Base-by-base conservation (phyloP, 2,113 vertebrate species). In the Orcinus orca region DNA sequence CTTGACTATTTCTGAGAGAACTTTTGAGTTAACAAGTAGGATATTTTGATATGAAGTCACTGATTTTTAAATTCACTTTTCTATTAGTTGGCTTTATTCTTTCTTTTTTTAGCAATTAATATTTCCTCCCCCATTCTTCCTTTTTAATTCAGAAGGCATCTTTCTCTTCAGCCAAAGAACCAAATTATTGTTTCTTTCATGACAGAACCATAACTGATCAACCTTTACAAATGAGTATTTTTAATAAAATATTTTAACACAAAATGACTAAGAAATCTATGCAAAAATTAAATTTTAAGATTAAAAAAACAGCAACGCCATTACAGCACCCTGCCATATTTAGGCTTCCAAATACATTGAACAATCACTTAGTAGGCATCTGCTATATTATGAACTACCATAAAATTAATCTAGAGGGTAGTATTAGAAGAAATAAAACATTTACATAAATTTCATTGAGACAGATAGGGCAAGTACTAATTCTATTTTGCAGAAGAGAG, bases 151-250 rank as follows among this genome's bases (percentile, higher is more conserved):
- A 80, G 38, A 96, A 71, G 53, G 17, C 41, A 96, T 62, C 47
- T 82, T 95, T 94, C 77, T 94, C 62, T 88, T 88, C 93, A 91
- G 29, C 11, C 67, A 90, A 90, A 94, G 60, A 73, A 95, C 58
- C 50, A 82, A 86, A 88, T 71, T 73, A 88, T 81, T 84, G 13
- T 36, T 86, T 95, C 47, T 84, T 90, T 94, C 80, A 82, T 44
- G 31, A 88, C 55, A 87, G 23, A 94, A 81, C 25, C 31, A 88
- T 58, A 85, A 89, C 6, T 53, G 41, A 88, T 68, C 44, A 60
- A 79, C n/a, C 47, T 96, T 92, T 68, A 88, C 25, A 80, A 71
- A 76, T 70, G 44, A 79, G 4, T 88, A 93, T 65, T 67, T 92
- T 86, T 93, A 79, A 63, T 38, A 93, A 86, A 90, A 63, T 33